phyloP scores from a whole-genome alignment of 1,140 invertebrate species.

The Palaemon carinicauda region DNA sequence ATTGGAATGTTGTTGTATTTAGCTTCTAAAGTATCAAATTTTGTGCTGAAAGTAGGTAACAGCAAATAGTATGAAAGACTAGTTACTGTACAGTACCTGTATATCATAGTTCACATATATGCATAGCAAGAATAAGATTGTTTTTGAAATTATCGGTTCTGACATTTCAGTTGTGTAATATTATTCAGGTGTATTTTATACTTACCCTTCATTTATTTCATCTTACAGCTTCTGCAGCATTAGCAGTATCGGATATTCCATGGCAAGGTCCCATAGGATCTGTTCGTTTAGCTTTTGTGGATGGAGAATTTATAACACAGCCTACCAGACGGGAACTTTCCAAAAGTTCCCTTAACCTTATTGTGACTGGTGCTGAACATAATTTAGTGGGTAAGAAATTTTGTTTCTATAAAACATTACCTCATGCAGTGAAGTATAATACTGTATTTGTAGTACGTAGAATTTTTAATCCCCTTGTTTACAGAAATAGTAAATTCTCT shows the following conservation, averaged over 20 bases:
- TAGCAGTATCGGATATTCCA: conserved; percentile 95
- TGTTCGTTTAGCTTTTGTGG: conserved; percentile 84
- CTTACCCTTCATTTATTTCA: conserved; percentile 57
- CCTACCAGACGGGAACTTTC: conserved; percentile 84
- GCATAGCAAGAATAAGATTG: too few relatives aligned
- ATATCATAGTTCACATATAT: too few relatives aligned
- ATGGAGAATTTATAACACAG: conserved; percentile 84
- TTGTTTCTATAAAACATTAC: conserved; percentile 41
- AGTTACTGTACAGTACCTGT: too few relatives aligned
- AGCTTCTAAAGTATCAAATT: too few relatives aligned
- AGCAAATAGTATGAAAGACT: too few relatives aligned
- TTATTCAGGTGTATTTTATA: too few relatives aligned
- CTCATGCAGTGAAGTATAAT: too few relatives aligned
- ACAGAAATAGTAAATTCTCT: not conserved
- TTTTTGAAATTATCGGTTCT: too few relatives aligned
- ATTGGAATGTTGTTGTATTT: too few relatives aligned
- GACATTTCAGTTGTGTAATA: not conserved
- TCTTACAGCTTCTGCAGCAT: conserved; percentile 81
- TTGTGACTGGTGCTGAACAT: conserved; percentile 78
- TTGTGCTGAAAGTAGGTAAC: too few relatives aligned
- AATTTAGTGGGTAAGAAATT: conserved; percentile 64
- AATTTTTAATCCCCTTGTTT: not conserved
- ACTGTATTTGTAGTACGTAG: too few relatives aligned
- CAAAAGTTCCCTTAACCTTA: conserved; percentile 81
- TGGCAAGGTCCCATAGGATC: conserved; percentile 96